These are phyloP conservation scores for Thunnus albacares DNA, from an alignment of 2,797 vertebrate genomes.

Conservation along the genomic window DNA sequence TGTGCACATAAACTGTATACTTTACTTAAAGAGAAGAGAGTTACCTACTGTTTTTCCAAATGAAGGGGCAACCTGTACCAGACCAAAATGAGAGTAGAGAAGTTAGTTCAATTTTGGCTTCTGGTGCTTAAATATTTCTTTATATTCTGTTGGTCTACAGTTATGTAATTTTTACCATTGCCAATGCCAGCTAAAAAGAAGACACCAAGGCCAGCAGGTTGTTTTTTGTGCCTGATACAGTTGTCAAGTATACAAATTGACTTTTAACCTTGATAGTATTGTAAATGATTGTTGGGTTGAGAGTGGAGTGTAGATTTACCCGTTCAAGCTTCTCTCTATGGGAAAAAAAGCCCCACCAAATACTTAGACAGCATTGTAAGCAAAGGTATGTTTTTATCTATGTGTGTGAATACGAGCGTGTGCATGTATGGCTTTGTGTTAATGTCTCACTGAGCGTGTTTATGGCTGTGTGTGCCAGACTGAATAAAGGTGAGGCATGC, in stretches of 20 bases:
- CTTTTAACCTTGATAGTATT: not conserved
- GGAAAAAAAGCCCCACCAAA: conserved; percentile 20
- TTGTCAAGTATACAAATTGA: not conserved
- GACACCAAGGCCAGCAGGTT: not conserved
- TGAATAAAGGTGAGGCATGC: conserved; percentile 78
- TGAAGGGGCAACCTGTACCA: conserved; percentile 21
- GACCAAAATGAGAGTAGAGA: conserved; percentile 11
- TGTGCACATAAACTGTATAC: conserved; percentile 17
- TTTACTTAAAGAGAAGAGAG: conserved; percentile 33
- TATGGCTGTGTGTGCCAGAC: conserved; percentile 71
- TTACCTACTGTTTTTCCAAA: conserved; percentile 47
- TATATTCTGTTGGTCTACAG: conserved; percentile 6
- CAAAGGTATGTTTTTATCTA: conserved; percentile 25
- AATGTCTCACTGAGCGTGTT: conserved; percentile 60
- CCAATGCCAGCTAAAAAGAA: not conserved
- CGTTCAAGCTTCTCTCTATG: not conserved
- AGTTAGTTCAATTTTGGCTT: not conserved
- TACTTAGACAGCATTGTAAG: conserved; percentile 6
- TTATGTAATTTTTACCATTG: not conserved
- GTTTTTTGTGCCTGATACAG: not conserved
- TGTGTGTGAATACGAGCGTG: conserved; percentile 36
- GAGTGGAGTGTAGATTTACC: not conserved
- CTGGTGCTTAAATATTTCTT: conserved; percentile 8
- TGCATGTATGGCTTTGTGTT: conserved; percentile 46
- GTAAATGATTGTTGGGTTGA: not conserved